Conservation (phyloP, 1,140 invertebrate genomes). For the Pygmarrhopalites habei region DNA sequence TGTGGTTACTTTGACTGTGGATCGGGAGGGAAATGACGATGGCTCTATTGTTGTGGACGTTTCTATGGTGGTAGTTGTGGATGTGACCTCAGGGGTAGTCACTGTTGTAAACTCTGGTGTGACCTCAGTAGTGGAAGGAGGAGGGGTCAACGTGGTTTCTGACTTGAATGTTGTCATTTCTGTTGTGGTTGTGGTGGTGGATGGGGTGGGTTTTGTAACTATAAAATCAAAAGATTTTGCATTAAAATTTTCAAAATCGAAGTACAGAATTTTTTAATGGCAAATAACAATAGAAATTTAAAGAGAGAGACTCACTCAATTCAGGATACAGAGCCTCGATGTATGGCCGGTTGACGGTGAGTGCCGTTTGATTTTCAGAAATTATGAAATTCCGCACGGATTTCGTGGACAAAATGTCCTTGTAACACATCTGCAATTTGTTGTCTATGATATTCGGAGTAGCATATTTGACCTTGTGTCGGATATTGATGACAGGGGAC, state of each 20-base stretch:
- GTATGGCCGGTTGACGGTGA: background rate
- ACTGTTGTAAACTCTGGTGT: background rate
- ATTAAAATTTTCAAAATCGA: background rate
- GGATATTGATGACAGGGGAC: background rate
- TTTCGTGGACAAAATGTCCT: background rate
- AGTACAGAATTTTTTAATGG: background rate
- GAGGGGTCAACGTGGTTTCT: background rate
- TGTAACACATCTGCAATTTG: background rate
- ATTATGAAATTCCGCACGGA: background rate
- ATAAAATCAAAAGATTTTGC: background rate
- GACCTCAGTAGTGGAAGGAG: background rate
- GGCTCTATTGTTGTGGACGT: background rate
- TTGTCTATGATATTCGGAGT: background rate
- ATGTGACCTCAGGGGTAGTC: background rate
- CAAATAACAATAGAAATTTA: background rate
- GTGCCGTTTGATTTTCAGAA: background rate
- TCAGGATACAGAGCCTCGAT: background rate
- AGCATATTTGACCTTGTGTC: background rate
- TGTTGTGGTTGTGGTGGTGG: background rate
- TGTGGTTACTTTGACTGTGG: background rate
- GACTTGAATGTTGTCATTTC: background rate
- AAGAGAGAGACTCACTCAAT: no score
- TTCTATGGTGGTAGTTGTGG: background rate
- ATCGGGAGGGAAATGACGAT: background rate
- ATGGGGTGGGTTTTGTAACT: background rate